A percentile compares a stretch with the other conserved stretches of the same genome.
phyloP scores from a whole-genome alignment of 1,140 invertebrate genomes.

The Hydropsyche tenuis region DNA sequence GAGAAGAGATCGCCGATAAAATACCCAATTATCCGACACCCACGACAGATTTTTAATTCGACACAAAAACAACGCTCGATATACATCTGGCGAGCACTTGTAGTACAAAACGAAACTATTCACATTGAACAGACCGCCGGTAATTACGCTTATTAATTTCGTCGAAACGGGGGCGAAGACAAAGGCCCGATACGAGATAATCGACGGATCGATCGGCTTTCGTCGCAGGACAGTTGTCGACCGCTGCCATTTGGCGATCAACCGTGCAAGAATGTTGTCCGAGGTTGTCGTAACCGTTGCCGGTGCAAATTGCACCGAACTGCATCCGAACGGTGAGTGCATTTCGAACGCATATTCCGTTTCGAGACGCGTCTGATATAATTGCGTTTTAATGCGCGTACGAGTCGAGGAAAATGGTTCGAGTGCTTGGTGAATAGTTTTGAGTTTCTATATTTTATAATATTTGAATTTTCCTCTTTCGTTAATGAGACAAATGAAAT shows the following conservation, averaged over 20 bases:
- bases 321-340: conserved; percentile 4
- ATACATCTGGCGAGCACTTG: no score
- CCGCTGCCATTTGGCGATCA: background rate
- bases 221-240: background rate
- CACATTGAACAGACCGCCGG: no score
- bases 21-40: conserved; percentile 14
- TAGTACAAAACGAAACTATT: no score
- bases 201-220: no score
- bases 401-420: background rate
- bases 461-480: no score
- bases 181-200: no score
- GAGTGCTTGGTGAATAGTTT: no score
- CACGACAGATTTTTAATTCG: background rate
- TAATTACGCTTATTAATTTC: no score
- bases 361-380: background rate
- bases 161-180: no score
- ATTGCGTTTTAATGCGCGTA: background rate
- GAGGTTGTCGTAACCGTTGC: conserved; percentile 5
- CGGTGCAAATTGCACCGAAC: background rate
- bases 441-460: no score
- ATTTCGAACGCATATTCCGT: background rate
- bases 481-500: no score
- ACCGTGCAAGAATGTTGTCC: conserved; percentile 10
- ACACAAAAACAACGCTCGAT: background rate
- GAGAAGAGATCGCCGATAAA: conserved; percentile 14